These are phyloP conservation scores for Lycodopsis pacificus DNA, from an alignment of 2,797 vertebrate genomes.

Conservation along the genomic window DNA sequence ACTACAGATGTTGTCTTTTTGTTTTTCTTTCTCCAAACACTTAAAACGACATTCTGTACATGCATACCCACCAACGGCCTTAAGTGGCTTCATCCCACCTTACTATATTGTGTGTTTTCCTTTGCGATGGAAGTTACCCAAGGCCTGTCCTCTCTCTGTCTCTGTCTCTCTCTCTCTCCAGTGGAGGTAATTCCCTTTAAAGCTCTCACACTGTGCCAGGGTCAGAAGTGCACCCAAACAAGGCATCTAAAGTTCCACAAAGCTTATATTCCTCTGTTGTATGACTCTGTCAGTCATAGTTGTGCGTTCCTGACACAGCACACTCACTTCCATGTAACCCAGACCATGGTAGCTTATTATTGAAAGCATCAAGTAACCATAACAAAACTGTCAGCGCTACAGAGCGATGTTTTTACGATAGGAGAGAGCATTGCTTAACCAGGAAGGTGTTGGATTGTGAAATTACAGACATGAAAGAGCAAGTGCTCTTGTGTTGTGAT, in stretches of 20 bases:
- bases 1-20: slow-evolving; percentile 18
- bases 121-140: slow-evolving; percentile 54
- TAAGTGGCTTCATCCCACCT: slow-evolving; percentile 52
- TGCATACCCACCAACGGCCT: slow-evolving; percentile 11
- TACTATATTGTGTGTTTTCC: slow-evolving; percentile 64
- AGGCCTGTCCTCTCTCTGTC: slow-evolving; percentile 17
- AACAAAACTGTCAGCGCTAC: slow-evolving; percentile 45
- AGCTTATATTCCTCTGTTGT: slow-evolving; percentile 27
- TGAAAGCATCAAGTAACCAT: slow-evolving; percentile 42
- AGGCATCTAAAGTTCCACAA: slow-evolving; percentile 52
- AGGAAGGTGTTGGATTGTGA: slow-evolving; percentile 24
- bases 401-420: slow-evolving; percentile 8
- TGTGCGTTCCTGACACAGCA: slow-evolving; percentile 32
- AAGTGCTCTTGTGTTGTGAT: not conserved
- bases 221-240: slow-evolving; percentile 74
- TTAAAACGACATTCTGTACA: slow-evolving; percentile 33
- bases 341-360: slow-evolving; percentile 42
- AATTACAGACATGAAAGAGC: slow-evolving; percentile 9
- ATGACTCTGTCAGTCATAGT: slow-evolving; percentile 14
- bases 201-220: slow-evolving; percentile 51
- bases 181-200: slow-evolving; percentile 62
- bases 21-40: slow-evolving; percentile 35
- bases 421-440: slow-evolving; percentile 4
- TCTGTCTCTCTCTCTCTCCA: slow-evolving; percentile 27
- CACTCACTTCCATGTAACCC: slow-evolving; percentile 19